Evolutionary conservation across 2,797 vertebrate species (phyloP).

Genomic region (Fringilla coelebs): DNA sequence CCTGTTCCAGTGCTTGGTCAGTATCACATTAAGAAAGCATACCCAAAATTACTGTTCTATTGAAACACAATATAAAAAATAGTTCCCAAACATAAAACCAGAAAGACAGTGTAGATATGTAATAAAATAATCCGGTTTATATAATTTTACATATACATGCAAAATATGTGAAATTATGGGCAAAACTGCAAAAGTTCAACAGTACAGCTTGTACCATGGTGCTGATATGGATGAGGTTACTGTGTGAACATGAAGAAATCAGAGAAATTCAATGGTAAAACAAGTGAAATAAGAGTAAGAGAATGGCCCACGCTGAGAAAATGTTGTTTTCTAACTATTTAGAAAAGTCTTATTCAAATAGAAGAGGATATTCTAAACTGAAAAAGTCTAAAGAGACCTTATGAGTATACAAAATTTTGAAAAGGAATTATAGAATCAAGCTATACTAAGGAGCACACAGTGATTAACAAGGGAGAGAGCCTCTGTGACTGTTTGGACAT

Average conservation of each 20-base stretch:
- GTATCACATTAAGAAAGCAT: not conserved
- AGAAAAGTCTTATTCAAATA: not conserved
- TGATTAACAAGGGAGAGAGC: not conserved
- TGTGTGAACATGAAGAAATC: not conserved
- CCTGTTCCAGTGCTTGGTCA: not conserved
- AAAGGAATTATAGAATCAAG: not conserved
- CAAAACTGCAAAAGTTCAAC: not conserved
- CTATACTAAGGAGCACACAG: rapidly evolving
- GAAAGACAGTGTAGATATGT: not conserved
- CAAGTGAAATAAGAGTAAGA: not conserved
- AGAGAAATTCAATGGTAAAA: not conserved
- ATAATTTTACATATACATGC: not conserved
- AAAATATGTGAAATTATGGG: not conserved
- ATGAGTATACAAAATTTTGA: not conserved
- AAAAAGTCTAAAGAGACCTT: not conserved
- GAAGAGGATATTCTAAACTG: not conserved
- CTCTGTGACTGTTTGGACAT: not conserved
- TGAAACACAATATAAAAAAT: not conserved
- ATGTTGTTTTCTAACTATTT: not conserved
- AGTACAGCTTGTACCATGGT: not conserved
- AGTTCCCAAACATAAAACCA: not conserved
- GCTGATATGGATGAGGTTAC: not conserved
- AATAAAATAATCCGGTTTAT: not conserved
- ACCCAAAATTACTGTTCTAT: not conserved
- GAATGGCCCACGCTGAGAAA: not conserved